A percentile compares a stretch with the other conserved stretches of the same genome.
These are phyloP conservation scores for Sinelater perroti DNA, from an alignment of 2,888 invertebrate species.

Conservation along the genomic window DNA sequence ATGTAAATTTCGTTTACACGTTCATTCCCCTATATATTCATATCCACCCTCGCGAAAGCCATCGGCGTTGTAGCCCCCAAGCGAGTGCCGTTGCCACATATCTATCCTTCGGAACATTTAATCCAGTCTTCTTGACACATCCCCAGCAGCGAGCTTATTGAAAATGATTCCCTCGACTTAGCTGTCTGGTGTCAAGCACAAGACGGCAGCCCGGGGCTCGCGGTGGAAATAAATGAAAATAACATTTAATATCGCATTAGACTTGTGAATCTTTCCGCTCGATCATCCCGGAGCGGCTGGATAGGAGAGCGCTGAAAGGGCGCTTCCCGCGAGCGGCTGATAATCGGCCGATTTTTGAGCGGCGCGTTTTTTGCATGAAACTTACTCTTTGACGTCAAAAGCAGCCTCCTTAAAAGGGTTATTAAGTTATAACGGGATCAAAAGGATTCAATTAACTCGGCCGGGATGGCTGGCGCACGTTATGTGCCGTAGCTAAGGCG, in stretches of 20 bases:
- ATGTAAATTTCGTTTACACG: conserved; percentile 30
- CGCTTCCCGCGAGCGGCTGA: neutral
- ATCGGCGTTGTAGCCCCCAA: conserved; percentile 24
- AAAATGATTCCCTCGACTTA: conserved; percentile 35
- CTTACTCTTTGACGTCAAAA: neutral
- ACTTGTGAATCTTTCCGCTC: conserved; percentile 26
- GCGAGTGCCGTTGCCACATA: conserved; percentile 41
- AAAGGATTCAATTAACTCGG: conserved; percentile 2
- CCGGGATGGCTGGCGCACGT: no score
- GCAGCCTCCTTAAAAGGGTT: conserved; percentile 1
- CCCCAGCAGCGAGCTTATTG: conserved; percentile 34
- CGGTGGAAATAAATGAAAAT: conserved; percentile 37
- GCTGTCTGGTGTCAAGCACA: conserved; percentile 32
- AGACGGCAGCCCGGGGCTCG: conserved; percentile 22
- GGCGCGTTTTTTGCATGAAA: neutral
- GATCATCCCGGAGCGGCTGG: conserved; percentile 24
- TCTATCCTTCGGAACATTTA: conserved; percentile 43
- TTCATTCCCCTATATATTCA: conserved; percentile 31
- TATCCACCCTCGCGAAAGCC: conserved; percentile 21
- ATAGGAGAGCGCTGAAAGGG: conserved; percentile 1
- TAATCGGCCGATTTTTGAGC: neutral
- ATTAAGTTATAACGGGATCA: conserved; percentile 1
- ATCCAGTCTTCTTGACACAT: conserved; percentile 38
- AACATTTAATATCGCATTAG: conserved; percentile 36
- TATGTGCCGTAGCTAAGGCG: no score